These are phyloP conservation scores for Rostratula benghalensis DNA, from an alignment of 2,113 vertebrate genomes.

Conservation along the genomic window DNA sequence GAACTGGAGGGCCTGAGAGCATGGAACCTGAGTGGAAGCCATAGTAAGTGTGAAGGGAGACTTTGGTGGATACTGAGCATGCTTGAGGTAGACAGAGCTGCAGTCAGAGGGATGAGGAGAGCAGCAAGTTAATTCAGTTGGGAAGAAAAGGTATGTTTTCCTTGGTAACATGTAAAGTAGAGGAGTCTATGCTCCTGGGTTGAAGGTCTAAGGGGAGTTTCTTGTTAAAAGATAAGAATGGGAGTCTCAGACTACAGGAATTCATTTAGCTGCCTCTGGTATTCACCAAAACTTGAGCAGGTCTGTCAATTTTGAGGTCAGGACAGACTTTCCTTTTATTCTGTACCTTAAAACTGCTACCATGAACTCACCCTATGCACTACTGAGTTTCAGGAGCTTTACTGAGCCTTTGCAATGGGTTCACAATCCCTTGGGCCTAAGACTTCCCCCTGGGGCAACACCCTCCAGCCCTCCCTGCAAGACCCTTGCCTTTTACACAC, in stretches of 20 bases:
- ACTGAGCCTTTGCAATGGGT: background rate
- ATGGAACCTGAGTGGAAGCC: background rate
- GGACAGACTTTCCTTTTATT: background rate
- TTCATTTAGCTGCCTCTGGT: background rate
- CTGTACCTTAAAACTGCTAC: background rate
- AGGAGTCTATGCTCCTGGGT: background rate
- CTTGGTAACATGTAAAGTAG: background rate
- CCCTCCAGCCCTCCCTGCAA: background rate
- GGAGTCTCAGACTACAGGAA: background rate
- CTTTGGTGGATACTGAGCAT: background rate
- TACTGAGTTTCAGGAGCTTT: background rate
- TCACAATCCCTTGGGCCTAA: background rate
- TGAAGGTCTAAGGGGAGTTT: background rate
- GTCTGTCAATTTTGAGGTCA: background rate
- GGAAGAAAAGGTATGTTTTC: background rate
- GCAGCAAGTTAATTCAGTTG: background rate
- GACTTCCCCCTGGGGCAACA: accelerated
- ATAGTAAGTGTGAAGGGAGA: background rate
- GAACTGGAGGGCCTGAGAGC: background rate
- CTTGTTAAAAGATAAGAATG: background rate
- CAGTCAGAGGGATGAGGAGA: background rate
- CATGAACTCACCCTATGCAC: background rate
- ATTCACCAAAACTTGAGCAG: background rate
- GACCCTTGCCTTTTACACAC: background rate
- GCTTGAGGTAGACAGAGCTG: background rate